A percentile compares a stretch with the other conserved stretches of the same genome.
Conservation (phyloP, 2,888 invertebrate genomes). For the Biston stratarius region DNA sequence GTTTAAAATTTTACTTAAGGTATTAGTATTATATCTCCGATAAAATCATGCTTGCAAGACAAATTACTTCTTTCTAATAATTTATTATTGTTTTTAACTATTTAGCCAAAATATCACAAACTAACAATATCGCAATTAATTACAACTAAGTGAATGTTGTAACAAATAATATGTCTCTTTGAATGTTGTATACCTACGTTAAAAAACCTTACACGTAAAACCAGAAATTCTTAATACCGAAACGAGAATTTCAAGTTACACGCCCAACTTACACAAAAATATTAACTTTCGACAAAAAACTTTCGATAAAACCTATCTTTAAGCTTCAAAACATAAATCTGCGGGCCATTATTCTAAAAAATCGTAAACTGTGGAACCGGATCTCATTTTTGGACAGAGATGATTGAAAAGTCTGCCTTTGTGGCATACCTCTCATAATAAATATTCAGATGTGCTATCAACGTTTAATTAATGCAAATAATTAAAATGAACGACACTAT, state of each 20-base stretch:
- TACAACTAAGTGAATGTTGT: neutral
- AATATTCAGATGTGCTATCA: neutral
- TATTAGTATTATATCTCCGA: no score
- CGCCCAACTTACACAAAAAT: slow-evolving; percentile 24
- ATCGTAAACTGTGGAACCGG: slow-evolving; percentile 39
- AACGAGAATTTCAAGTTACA: slow-evolving; percentile 30
- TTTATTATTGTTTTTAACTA: neutral
- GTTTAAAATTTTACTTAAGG: no score
- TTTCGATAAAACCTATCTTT: slow-evolving; percentile 25
- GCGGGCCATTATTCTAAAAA: slow-evolving; percentile 25
- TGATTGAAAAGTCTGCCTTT: slow-evolving; percentile 38
- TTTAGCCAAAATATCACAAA: neutral
- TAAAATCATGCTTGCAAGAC: no score
- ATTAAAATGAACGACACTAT: neutral
- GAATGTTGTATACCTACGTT: neutral
- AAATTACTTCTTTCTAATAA: no score
- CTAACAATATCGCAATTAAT: neutral
- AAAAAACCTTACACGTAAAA: neutral
- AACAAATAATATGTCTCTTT: neutral
- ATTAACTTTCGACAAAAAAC: slow-evolving; percentile 32
- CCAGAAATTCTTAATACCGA: slow-evolving; percentile 2
- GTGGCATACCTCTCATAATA: slow-evolving; percentile 37
- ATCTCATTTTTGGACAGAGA: slow-evolving; percentile 36
- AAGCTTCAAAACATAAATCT: slow-evolving; percentile 24
- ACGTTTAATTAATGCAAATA: neutral